Evolutionary conservation across 2,113 vertebrate genomes (phyloP).

Genomic region (Hippolais icterina): DNA sequence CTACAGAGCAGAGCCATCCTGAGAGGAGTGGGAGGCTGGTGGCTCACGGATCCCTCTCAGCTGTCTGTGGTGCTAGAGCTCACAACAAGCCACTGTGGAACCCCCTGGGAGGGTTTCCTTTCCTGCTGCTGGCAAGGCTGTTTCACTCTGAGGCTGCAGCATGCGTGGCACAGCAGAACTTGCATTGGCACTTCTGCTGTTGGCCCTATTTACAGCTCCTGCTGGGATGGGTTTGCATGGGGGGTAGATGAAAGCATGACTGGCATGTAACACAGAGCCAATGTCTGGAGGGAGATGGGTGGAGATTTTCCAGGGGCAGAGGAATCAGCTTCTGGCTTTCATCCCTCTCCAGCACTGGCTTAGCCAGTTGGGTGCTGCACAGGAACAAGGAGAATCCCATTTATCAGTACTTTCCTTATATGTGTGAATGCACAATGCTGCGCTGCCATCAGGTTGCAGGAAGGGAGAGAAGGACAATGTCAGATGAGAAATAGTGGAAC

Average conservation of each 20-base stretch:
- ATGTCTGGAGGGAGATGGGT: neutral
- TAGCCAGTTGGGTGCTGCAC: neutral
- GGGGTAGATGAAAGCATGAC: neutral
- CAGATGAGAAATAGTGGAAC: neutral
- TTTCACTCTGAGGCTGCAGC: accelerated
- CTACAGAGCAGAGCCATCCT: neutral
- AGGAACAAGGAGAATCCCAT: neutral
- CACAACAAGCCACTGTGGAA: neutral
- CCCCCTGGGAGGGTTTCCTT: neutral
- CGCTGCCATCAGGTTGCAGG: neutral
- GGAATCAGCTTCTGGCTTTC: neutral
- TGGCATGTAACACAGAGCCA: neutral
- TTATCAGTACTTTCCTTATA: neutral
- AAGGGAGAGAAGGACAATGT: neutral
- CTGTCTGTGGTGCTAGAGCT: neutral
- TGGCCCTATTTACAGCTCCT: neutral
- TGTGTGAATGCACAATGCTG: neutral
- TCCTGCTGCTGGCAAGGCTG: neutral
- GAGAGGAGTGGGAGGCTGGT: neutral
- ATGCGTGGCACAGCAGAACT: neutral
- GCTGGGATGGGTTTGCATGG: neutral
- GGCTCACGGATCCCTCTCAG: neutral
- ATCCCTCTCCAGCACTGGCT: neutral
- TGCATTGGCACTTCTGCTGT: neutral
- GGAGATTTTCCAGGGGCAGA: neutral